Evolutionary conservation across 2,797 vertebrate species (phyloP).

Genomic region (Mormyrus proboscirostris): DNA sequence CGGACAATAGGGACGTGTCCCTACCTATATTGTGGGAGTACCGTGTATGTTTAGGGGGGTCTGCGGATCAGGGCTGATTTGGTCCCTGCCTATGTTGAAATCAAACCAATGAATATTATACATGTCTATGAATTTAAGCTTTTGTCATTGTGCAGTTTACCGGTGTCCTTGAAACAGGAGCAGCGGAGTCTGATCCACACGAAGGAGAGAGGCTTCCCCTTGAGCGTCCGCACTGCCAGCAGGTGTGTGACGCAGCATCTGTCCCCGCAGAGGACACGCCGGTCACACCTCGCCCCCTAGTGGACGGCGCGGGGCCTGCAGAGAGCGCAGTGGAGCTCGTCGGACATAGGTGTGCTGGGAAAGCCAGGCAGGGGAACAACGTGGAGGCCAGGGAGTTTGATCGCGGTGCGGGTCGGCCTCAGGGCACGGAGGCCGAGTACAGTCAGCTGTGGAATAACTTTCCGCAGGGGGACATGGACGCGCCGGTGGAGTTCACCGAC

Average conservation of each 20-base stretch:
- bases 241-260: not conserved
- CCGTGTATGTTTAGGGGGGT: not conserved
- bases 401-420: conserved; percentile 41
- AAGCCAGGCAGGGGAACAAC: conserved; percentile 54
- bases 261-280: not conserved
- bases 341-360: conserved; percentile 49
- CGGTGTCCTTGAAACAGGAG: conserved; percentile 1
- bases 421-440: conserved; percentile 39
- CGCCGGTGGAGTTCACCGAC: conserved; percentile 53
- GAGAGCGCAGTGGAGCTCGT: conserved; percentile 18
- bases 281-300: not conserved
- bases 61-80: not conserved
- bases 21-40: not conserved
- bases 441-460: conserved; percentile 59
- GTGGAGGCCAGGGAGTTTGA: conserved; percentile 29
- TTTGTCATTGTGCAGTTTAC: not conserved
- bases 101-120: not conserved
- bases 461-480: conserved; percentile 47
- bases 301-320: not conserved
- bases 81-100: not conserved
- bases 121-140: not conserved
- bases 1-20: not conserved
- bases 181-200: not conserved
- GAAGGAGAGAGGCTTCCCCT: not conserved
- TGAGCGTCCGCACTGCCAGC: not conserved